Percentiles rank a stretch among this genome's conserved stretches.
These are phyloP conservation scores for Carcinoscorpius rotundicauda DNA, from an alignment of 1,140 invertebrate species.

Conservation along the genomic window DNA sequence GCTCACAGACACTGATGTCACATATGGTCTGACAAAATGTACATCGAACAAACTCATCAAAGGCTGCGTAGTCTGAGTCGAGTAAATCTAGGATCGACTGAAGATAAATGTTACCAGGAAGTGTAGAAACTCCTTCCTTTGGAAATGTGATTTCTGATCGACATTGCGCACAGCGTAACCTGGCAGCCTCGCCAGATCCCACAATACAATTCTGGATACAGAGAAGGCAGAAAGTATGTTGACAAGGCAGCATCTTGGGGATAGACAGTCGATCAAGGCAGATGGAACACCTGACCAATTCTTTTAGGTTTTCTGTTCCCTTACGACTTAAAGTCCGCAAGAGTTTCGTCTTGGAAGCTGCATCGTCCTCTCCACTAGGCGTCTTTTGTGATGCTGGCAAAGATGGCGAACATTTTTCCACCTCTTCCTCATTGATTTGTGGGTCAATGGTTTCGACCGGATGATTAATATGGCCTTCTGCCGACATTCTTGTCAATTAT, in stretches of 20 bases:
- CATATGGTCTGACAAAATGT: neutral
- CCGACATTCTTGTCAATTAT: too few relatives aligned
- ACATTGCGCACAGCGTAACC: conserved; percentile 21
- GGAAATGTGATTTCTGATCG: conserved; percentile 16
- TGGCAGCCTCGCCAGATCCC: conserved; percentile 6
- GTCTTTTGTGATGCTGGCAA: too few relatives aligned
- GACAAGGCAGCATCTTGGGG: conserved; percentile 57
- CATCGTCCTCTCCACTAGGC: neutral
- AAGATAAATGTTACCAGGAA: conserved; percentile 46
- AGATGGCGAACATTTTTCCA: too few relatives aligned
- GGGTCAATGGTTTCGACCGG: too few relatives aligned
- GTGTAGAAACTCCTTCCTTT: conserved; percentile 28
- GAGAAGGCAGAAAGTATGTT: conserved; percentile 56
- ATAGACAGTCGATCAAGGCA: conserved; percentile 51
- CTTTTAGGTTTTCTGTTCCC: conserved; percentile 36
- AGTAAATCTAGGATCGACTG: conserved; percentile 40
- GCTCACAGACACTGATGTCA: neutral
- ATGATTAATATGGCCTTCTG: too few relatives aligned
- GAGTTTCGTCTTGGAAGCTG: neutral
- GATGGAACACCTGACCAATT: conserved; percentile 53
- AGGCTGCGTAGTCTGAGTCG: neutral
- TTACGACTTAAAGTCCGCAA: neutral
- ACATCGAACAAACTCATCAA: neutral
- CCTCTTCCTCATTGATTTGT: too few relatives aligned
- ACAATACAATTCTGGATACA: conserved; percentile 44